Evolutionary conservation across 1,140 invertebrate genomes (phyloP), one percentile per base, ranked within the genome.

Genomic region (Philopotamus ludificatus): DNA sequence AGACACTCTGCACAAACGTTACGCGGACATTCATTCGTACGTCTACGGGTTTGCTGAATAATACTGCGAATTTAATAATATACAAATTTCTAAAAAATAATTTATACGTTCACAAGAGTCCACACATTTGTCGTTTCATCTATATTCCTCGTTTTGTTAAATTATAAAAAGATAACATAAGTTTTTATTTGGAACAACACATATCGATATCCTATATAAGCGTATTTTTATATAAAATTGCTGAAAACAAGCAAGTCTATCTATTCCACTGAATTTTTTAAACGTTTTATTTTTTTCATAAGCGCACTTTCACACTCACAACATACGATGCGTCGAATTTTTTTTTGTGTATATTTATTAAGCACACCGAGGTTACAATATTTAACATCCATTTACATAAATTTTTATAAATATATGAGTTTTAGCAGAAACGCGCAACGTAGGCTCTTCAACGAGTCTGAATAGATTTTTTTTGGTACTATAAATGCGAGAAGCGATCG

Each of bases 201-300:
- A 53, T 47, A 34, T 54, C 21, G n/a, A 42, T 22, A 47, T 55
- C 44, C 28, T 65, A 58, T 65, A 68, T 65, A 68, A 68, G 66
- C 66, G 66, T 65, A 68, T 62, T 63, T 68, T 51, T 59, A 57
- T 63, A 58, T 57, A 58, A 51, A 60, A 53, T 34, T 59, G 9
- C 20, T 47, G 50, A 41, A 45, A 57, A 47, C 9, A 54, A 51
- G 57, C 55, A 41, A 42, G 63, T 57, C 63, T 21, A 28, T 25
- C 25, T 39, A 57, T 39, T 20, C 26, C 28, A 21, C 12, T 34
- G 25, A 39, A 20, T 51, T 22, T 25, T 3, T 49, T 21, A 8
- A 16, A 16, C 4, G 45, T 49, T 49, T 49, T 49, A n/a, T 49
- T 49, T 49, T 49, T 16, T 51, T 18, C n/a, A 18, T 51, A 51